Evolutionary conservation across 2,888 invertebrate genomes (phyloP).

Genomic region (Odontomyia ornata): DNA sequence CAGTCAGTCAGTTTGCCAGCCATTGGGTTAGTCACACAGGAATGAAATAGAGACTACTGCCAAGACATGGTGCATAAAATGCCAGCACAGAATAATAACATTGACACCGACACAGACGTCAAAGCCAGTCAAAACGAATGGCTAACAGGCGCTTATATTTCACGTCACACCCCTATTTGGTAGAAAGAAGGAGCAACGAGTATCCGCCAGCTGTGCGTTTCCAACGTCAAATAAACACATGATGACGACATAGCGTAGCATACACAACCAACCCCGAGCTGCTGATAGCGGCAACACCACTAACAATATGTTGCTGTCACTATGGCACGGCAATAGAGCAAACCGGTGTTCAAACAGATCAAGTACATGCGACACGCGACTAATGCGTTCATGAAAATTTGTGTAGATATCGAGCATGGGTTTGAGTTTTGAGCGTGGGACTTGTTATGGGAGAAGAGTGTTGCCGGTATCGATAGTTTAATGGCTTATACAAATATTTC

Average conservation of each 20-base stretch:
- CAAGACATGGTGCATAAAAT: neutral
- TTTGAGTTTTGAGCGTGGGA: too few species aligned
- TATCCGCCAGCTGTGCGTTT: slow-evolving; percentile 19
- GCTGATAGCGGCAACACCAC: slow-evolving; percentile 24
- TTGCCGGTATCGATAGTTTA: too few species aligned
- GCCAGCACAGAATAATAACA: neutral
- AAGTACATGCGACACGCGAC: neutral
- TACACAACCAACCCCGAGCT: neutral
- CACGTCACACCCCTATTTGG: neutral
- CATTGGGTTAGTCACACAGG: neutral
- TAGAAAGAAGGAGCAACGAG: neutral
- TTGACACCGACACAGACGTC: slow-evolving; percentile 12
- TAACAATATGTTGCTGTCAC: slow-evolving; percentile 6
- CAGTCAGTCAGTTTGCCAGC: neutral
- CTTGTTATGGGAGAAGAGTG: too few species aligned
- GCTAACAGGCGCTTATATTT: neutral
- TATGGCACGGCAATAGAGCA: neutral
- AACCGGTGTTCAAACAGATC: slow-evolving; percentile 21
- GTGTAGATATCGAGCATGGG: neutral
- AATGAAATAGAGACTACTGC: neutral
- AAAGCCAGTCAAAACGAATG: slow-evolving; percentile 26
- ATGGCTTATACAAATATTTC: too few species aligned
- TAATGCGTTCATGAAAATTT: neutral
- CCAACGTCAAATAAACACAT: neutral
- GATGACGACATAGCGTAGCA: slow-evolving; percentile 22